These are phyloP conservation scores for Uromys caudimaculatus DNA, from an alignment of 2,797 vertebrate species.

Conservation along the genomic window DNA sequence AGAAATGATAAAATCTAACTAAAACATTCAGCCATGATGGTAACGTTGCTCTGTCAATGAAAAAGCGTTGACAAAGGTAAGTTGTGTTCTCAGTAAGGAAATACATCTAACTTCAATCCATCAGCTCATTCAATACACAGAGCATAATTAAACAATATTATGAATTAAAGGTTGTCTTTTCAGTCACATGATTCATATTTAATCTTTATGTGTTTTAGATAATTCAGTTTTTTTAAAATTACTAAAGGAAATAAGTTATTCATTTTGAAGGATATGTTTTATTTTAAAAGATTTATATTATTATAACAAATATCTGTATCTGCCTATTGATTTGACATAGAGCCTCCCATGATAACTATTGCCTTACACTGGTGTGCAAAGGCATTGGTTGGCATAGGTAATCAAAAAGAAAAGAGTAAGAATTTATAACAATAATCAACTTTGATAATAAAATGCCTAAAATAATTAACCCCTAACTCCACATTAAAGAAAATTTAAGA, in stretches of 20 bases:
- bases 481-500: slow-evolving; percentile 9
- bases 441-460: not conserved
- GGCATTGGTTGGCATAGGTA: not conserved
- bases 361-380: not conserved
- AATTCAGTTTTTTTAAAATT: not conserved
- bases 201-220: slow-evolving; percentile 12
- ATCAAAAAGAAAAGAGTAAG: not conserved
- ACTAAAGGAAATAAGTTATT: not conserved
- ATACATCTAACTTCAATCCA: not conserved
- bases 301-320: not conserved
- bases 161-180: not conserved
- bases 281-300: slow-evolving; percentile 13
- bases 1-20: slow-evolving; percentile 4
- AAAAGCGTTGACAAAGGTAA: not conserved
- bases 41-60: not conserved
- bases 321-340: not conserved
- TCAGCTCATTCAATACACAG: not conserved
- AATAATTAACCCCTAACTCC: not conserved
- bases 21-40: not conserved
- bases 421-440: slow-evolving; percentile 20
- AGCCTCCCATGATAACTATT: not conserved
- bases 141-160: not conserved
- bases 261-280: not conserved
- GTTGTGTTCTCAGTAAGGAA: not conserved
- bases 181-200: not conserved